These are phyloP conservation scores for Plagodis pulveraria DNA, from an alignment of 2,888 invertebrate species.

Conservation along the genomic window DNA sequence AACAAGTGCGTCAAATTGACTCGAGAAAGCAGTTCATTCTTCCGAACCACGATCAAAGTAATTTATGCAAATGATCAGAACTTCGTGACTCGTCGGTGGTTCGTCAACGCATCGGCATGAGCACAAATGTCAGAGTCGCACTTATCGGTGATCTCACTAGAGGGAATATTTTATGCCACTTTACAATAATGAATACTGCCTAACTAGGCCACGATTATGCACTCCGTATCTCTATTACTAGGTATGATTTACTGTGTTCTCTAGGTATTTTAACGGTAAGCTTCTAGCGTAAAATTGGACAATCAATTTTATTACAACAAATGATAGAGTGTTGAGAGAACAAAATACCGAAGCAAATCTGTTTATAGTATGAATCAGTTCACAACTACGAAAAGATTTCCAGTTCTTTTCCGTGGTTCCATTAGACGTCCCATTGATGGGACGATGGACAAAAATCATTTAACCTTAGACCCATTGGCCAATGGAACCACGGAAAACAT, in stretches of 20 bases:
- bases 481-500: no score
- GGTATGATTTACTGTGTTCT: slow-evolving; percentile 36
- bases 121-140: slow-evolving; percentile 57
- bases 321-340: slow-evolving; percentile 37
- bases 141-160: slow-evolving; percentile 54
- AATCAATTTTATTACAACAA: slow-evolving; percentile 43
- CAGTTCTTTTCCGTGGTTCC: no score
- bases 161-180: slow-evolving; percentile 47
- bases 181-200: slow-evolving; percentile 37
- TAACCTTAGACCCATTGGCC: no score
- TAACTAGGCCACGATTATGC: slow-evolving; percentile 42
- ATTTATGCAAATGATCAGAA: slow-evolving; percentile 20
- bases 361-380: slow-evolving; percentile 21
- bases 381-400: slow-evolving; percentile 8
- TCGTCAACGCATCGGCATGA: slow-evolving; percentile 34
- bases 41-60: slow-evolving; percentile 15
- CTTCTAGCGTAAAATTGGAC: slow-evolving; percentile 42
- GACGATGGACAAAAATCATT: no score
- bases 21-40: background rate
- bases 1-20: background rate
- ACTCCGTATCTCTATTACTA: slow-evolving; percentile 29
- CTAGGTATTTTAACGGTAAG: slow-evolving; percentile 41
- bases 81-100: slow-evolving; percentile 30
- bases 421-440: no score
- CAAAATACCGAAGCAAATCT: slow-evolving; percentile 23